Base-by-base conservation (phyloP, 2,888 invertebrate species). In the Agriopis leucophaearia region DNA sequence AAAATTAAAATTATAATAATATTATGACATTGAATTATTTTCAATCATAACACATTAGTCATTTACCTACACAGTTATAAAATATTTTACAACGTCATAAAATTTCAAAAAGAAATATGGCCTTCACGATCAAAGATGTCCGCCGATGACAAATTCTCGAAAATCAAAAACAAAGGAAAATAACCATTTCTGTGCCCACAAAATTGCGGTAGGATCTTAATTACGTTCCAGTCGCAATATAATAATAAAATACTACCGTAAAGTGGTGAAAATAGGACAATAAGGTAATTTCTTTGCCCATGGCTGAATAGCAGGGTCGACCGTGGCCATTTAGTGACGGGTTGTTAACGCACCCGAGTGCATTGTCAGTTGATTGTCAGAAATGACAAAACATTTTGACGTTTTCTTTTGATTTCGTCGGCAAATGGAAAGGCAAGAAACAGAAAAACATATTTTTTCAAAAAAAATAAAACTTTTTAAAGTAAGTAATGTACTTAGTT, bases 221-320 rank as follows among this genome's bases (percentile, higher is more conserved):
- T 88, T 84, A 88, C 82, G 65, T 82, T 82, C 83, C 78, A 82
- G 86, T 84, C 83, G 83, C 86, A 87, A 88, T 86, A 86, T 82
- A 88, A 84, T 81, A 85, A 90, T 84, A 85, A 76, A 82, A 81
- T 77, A 90, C 91, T 91, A 90, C 91, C 80, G 91, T 88, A 88
- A 85, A 84, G 81, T 85, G 84, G 83, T 84, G 77, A 76, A 78
- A 78, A 85, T 82, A n/a, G 78, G 61, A 78, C 80, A 70, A 81
- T 79, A 86, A 85, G 82, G 82, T 68, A 76, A 81, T 78, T 84
- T 86, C 84, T 81, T 76, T 78, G 70, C 61, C 71, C 63, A 50
- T 73, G 72, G 72, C 72, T 70, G 75, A 71, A 79, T 80, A 75
- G 78, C 73, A 73, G 76, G 79, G 77, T 79, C 74, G 70, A 54